Evolutionary conservation across 1,140 invertebrate species (phyloP).

Genomic region (Latrodectus geometricus): DNA sequence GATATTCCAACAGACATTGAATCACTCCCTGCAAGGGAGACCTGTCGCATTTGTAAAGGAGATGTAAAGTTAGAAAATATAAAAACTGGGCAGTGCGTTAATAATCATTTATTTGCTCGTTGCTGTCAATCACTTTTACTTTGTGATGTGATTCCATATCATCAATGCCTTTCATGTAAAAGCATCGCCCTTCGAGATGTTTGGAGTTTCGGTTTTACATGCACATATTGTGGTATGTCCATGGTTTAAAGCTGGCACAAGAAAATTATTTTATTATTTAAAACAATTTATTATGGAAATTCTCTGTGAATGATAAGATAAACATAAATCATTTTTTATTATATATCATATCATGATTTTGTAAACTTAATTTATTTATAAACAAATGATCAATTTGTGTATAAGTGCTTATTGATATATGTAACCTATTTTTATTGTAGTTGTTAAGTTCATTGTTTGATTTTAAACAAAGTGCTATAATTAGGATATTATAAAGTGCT

Average conservation of each 20-base stretch:
- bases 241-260: slow-evolving; percentile 3
- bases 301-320: no score
- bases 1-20: slow-evolving; percentile 19
- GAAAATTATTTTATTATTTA: no score
- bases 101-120: slow-evolving; percentile 34
- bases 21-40: slow-evolving; percentile 34
- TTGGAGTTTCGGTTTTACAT: slow-evolving; percentile 26
- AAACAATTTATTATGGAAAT: no score
- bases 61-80: slow-evolving; percentile 35
- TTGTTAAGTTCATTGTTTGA: no score
- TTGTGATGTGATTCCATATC: slow-evolving; percentile 23
- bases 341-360: no score
- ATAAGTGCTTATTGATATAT: no score
- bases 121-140: slow-evolving; percentile 44
- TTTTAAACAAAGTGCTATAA: no score
- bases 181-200: slow-evolving; percentile 34
- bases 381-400: no score
- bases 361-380: no score
- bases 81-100: slow-evolving; percentile 21
- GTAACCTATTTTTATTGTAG: no score
- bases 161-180: slow-evolving; percentile 21
- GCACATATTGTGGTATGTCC: slow-evolving; percentile 48
- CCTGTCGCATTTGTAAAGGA: slow-evolving; percentile 40
- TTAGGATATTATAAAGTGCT: no score
- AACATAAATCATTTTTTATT: no score